Evolutionary conservation across 2,113 vertebrate species (phyloP).

Genomic region (Salvator merianae): DNA sequence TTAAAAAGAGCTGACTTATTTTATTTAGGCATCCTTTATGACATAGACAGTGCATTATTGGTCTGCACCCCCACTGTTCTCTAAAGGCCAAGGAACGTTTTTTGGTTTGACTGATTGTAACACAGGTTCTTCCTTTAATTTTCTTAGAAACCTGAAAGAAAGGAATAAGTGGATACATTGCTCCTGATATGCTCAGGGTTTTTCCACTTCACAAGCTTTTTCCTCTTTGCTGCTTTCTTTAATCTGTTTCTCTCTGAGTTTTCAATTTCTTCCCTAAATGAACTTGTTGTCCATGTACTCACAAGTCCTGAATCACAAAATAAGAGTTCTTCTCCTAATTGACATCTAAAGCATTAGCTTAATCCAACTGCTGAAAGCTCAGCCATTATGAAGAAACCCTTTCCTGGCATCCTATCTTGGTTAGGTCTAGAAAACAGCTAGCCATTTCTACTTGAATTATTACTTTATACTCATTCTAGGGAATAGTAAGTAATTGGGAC

Average conservation of each 20-base stretch:
- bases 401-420: not conserved
- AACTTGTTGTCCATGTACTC: slow-evolving; percentile 4
- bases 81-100: not conserved
- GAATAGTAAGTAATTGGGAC: not conserved
- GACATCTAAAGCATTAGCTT: slow-evolving; percentile 7
- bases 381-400: accelerated
- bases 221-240: not conserved
- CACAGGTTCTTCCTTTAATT: slow-evolving; percentile 24
- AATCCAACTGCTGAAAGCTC: not conserved
- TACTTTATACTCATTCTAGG: not conserved
- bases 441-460: not conserved
- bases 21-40: slow-evolving; percentile 1
- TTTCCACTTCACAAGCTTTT: not conserved
- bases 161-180: not conserved
- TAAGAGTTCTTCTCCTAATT: slow-evolving; percentile 17
- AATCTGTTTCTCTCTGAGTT: slow-evolving; percentile 7
- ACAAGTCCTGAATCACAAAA: slow-evolving; percentile 32
- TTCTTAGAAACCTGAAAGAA: not conserved
- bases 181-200: accelerated
- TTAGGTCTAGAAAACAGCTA: not conserved
- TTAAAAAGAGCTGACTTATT: not conserved
- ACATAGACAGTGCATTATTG: not conserved
- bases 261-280: slow-evolving; percentile 8
- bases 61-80: not conserved
- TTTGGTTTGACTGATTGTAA: not conserved